Conservation (phyloP, 2,113 vertebrate species). For the Etheostoma cragini region DNA sequence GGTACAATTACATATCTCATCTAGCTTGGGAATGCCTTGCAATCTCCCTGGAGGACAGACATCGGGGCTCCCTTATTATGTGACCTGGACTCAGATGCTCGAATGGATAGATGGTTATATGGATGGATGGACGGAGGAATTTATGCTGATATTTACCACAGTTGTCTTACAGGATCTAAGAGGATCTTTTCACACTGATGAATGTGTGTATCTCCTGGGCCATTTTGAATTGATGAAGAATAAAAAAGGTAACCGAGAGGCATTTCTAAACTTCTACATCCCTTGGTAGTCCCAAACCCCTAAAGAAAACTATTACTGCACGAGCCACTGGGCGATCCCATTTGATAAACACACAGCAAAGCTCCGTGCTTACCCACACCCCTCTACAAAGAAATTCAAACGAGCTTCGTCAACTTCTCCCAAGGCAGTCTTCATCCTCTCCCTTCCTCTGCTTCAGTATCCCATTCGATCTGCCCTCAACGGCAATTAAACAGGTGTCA, state of each 20-base stretch:
- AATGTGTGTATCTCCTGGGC: neutral
- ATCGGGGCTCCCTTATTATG: neutral
- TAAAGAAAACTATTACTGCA: conserved; percentile 65
- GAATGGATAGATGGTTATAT: too few species aligned
- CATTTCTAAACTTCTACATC: conserved; percentile 11
- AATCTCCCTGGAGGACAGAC: too few species aligned
- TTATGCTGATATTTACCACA: neutral
- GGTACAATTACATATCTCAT: neutral
- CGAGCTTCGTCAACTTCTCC: conserved; percentile 31
- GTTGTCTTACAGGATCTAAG: neutral
- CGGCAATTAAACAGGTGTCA: conserved; percentile 62
- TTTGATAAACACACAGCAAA: conserved; percentile 28
- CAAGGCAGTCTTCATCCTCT: neutral
- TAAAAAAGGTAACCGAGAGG: neutral
- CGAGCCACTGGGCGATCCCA: conserved; percentile 30
- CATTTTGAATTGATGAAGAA: neutral
- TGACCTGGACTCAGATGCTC: neutral
- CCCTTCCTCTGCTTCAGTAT: conserved; percentile 33
- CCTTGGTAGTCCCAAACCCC: conserved; percentile 33
- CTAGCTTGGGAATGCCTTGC: neutral
- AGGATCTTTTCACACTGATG: neutral
- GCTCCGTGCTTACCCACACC: neutral
- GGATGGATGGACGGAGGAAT: neutral
- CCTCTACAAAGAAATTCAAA: neutral
- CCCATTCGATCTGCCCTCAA: conserved; percentile 59